These are phyloP conservation scores for Ctenopoma kingsleyae DNA, from an alignment of 2,797 vertebrate genomes.

Conservation along the genomic window DNA sequence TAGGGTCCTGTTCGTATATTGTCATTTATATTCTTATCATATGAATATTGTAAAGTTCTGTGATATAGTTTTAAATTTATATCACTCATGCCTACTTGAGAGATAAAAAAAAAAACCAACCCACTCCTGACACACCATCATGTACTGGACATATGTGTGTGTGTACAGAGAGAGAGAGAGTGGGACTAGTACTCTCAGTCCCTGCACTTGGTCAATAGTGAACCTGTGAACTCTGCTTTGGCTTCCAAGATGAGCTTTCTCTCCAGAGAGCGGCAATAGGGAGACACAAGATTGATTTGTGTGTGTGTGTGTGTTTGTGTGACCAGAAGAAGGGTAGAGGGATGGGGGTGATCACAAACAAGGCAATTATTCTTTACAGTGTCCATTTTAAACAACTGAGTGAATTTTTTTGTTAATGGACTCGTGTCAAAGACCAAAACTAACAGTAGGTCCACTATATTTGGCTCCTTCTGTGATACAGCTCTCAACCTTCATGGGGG, in stretches of 20 bases:
- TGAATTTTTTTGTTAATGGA: slow-evolving; percentile 10
- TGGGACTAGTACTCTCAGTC: not conserved
- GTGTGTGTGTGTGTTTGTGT: slow-evolving; percentile 4
- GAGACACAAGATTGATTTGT: slow-evolving; percentile 54
- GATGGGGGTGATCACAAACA: slow-evolving; percentile 20
- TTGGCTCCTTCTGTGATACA: slow-evolving; percentile 11
- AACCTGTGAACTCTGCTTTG: slow-evolving; percentile 57
- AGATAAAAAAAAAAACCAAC: too few species aligned
- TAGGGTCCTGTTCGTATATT: too few species aligned
- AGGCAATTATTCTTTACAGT: slow-evolving; percentile 1
- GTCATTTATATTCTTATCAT: too few species aligned
- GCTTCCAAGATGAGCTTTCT: slow-evolving; percentile 46
- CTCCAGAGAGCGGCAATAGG: slow-evolving; percentile 44
- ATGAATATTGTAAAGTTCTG: too few species aligned
- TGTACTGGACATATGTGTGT: slow-evolving; percentile 3
- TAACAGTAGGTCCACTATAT: not conserved
- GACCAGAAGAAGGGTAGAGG: not conserved
- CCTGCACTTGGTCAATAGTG: slow-evolving; percentile 52
- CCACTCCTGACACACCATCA: slow-evolving; percentile 4
- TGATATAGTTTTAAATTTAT: too few species aligned
- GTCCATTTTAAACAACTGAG: slow-evolving; percentile 1
- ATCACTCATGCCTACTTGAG: too few species aligned
- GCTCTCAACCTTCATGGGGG: slow-evolving; percentile 30
- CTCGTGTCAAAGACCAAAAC: slow-evolving; percentile 7
- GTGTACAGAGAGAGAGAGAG: not conserved